A percentile compares a stretch with the other conserved stretches of the same genome.
phyloP scores from a whole-genome alignment of 2,888 invertebrate genomes.

The Agrochola macilenta region DNA sequence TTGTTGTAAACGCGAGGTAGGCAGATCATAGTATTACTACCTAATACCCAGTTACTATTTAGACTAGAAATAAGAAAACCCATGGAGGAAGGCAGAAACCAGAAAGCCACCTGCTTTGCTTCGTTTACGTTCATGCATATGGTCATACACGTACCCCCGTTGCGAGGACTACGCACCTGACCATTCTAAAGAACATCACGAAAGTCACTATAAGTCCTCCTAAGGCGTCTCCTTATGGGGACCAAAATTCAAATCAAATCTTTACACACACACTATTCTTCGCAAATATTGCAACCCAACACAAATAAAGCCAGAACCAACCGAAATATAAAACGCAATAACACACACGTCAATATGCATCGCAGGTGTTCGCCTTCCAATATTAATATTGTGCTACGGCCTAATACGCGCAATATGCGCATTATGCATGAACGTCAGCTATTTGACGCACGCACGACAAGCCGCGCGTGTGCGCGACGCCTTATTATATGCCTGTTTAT shows the following conservation, averaged over 20 bases:
- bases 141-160: no score
- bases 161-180: no score
- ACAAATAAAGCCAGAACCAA: constrained; percentile 16
- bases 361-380: constrained; percentile 66
- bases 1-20: no score
- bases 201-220: no score
- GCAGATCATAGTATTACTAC: background rate
- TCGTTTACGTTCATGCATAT: no score
- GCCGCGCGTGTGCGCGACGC: constrained; percentile 52
- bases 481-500: constrained; percentile 61
- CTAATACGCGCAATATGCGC: constrained; percentile 77
- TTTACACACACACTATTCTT: background rate
- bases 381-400: constrained; percentile 67
- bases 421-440: constrained; percentile 76
- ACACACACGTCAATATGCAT: constrained; percentile 63
- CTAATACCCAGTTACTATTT: background rate
- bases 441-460: constrained; percentile 67
- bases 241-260: constrained; percentile 3
- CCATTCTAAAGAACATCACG: no score
- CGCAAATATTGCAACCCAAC: constrained; percentile 17
- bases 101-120: no score
- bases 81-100: background rate
- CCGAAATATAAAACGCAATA: constrained; percentile 60
- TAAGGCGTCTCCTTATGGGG: no score
- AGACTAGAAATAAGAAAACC: background rate